These are phyloP conservation scores for Onthophagus sagittarius DNA, from an alignment of 2,888 invertebrate species.

Conservation along the genomic window DNA sequence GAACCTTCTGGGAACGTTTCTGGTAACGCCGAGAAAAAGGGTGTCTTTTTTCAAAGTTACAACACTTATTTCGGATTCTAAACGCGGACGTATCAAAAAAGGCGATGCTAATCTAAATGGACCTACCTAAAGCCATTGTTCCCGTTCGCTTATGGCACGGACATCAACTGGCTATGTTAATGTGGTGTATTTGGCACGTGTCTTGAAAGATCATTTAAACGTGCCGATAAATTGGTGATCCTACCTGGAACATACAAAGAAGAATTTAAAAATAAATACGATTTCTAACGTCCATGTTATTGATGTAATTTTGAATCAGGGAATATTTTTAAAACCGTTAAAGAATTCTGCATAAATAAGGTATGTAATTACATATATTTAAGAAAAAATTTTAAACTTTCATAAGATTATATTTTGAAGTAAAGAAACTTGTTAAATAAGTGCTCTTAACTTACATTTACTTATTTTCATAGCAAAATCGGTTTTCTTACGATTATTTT, in stretches of 20 bases:
- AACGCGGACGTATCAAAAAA: conserved; percentile 31
- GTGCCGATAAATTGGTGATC: neutral
- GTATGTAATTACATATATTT: no score
- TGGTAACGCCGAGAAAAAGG: conserved; percentile 1
- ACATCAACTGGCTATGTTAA: neutral
- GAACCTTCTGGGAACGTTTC: conserved; percentile 5
- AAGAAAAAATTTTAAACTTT: no score
- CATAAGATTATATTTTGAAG: no score
- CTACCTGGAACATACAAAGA: neutral
- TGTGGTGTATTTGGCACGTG: conserved; percentile 14
- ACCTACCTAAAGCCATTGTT: conserved; percentile 46
- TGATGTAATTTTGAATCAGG: no score
- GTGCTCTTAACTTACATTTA: no score
- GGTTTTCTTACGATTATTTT: no score
- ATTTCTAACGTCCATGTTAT: no score
- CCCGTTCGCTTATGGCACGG: conserved; percentile 3
- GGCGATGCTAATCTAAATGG: conserved; percentile 39
- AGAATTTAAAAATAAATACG: no score
- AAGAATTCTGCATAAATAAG: no score
- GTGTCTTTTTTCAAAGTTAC: conserved; percentile 3
- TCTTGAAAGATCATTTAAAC: conserved; percentile 29
- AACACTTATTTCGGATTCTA: conserved; percentile 17
- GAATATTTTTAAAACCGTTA: no score
- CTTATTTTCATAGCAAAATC: no score
- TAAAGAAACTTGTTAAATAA: no score